phyloP scores from a whole-genome alignment of 2,888 invertebrate genomes.

The Notodonta ziczac region DNA sequence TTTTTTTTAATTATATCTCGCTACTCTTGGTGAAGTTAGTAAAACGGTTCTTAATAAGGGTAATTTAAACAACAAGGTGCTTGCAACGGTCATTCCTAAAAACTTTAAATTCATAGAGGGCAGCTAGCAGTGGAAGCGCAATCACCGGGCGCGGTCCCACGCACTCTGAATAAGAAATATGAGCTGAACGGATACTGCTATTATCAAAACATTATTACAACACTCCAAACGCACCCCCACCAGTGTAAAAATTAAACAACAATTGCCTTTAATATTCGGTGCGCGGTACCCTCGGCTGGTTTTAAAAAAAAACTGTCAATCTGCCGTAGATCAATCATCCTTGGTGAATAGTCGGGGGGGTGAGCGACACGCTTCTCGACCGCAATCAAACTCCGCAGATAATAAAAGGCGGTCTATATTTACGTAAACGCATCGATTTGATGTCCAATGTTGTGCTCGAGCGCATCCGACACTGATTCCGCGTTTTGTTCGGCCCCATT shows the following conservation, averaged over 20 bases:
- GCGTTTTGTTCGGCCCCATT: conserved; percentile 53
- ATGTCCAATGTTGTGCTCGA: conserved; percentile 74
- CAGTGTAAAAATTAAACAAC: conserved; percentile 84
- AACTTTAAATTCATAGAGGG: conserved; percentile 59
- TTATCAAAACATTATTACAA: conserved; percentile 85
- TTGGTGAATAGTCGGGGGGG: conserved; percentile 75
- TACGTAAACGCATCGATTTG: conserved; percentile 81
- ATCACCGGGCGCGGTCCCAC: conserved; percentile 67
- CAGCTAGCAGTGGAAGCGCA: conserved; percentile 49
- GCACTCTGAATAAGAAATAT: conserved; percentile 83
- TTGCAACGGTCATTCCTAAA: conserved; percentile 55
- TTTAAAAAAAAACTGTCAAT: conserved; percentile 83
- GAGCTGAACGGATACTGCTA: conserved; percentile 82
- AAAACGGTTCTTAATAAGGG: background rate
- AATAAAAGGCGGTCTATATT: conserved; percentile 79
- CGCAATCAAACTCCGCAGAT: conserved; percentile 78
- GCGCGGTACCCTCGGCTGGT: conserved; percentile 70
- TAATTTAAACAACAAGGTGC: conserved; percentile 56
- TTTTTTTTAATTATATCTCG: background rate
- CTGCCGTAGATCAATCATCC: conserved; percentile 83
- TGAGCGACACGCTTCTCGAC: conserved; percentile 61
- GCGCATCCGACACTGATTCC: conserved; percentile 69
- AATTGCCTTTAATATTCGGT: conserved; percentile 84
- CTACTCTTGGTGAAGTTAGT: background rate
- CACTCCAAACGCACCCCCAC: conserved; percentile 80